Conservation (phyloP, 2,113 vertebrate species). For the Macaca nemestrina region DNA sequence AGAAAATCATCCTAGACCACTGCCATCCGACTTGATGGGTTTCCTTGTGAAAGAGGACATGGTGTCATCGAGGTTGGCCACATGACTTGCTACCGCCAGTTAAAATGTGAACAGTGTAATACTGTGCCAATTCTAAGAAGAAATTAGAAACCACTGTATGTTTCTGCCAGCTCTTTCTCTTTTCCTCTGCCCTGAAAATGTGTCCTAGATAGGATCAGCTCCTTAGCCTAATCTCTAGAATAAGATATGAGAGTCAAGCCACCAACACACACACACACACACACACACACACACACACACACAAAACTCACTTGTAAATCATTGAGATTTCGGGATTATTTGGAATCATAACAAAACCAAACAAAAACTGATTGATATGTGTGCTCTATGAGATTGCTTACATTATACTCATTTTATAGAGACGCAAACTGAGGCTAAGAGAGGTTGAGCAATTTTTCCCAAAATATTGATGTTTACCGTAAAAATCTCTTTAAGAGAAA, state of each 20-base stretch:
- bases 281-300: neutral
- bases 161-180: neutral
- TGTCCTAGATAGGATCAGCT: neutral
- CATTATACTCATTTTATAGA: neutral
- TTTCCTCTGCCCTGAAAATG: neutral
- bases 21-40: neutral
- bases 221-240: neutral
- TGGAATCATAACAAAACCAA: neutral
- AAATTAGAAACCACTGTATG: neutral
- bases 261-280: neutral
- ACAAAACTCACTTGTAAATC: neutral
- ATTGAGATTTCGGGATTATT: neutral
- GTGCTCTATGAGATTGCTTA: neutral
- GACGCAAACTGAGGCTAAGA: neutral
- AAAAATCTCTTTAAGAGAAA: neutral
- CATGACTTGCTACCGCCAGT: neutral
- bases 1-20: neutral
- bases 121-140: neutral
- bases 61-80: neutral
- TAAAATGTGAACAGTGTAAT: neutral
- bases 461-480: neutral
- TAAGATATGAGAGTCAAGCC: neutral
- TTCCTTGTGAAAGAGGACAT: neutral
- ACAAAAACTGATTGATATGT: neutral
- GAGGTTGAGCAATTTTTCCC: neutral